A percentile compares a stretch with the other conserved stretches of the same genome.
These are phyloP conservation scores for Astropecten irregularis DNA, from an alignment of 53 echinoderm and acorn worm species.

Conservation along the genomic window DNA sequence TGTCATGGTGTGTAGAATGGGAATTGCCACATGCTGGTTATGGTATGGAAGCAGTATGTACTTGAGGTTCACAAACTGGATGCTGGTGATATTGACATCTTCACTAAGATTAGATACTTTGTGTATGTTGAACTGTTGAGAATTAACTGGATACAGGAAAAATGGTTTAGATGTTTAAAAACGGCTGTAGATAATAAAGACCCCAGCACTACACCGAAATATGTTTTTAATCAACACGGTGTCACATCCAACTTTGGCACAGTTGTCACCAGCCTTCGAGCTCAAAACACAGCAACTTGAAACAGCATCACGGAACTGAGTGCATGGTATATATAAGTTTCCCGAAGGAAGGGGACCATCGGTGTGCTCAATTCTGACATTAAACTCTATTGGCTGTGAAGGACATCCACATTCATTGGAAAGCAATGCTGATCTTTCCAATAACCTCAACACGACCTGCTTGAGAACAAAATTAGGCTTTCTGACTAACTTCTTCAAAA, in stretches of 20 bases:
- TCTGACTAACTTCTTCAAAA: slow-evolving; percentile 24
- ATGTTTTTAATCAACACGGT: slow-evolving; percentile 20
- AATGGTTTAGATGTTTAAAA: slow-evolving; percentile 2
- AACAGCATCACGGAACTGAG: neutral
- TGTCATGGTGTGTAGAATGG: too few species aligned
- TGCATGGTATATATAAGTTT: neutral
- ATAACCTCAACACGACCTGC: neutral
- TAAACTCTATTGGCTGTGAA: too few species aligned
- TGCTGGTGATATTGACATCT: neutral
- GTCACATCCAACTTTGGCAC: slow-evolving; percentile 8
- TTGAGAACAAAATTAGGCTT: slow-evolving; percentile 18
- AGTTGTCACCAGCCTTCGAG: slow-evolving; percentile 8
- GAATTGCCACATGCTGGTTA: too few species aligned
- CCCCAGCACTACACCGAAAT: neutral
- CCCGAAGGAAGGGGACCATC: neutral
- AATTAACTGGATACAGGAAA: slow-evolving; percentile 28
- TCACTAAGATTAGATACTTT: slow-evolving; percentile 10
- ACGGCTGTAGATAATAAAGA: neutral
- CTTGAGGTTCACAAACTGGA: neutral
- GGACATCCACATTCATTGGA: too few species aligned
- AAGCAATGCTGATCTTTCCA: neutral
- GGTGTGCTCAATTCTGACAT: neutral
- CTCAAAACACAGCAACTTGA: too few species aligned
- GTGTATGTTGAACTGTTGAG: neutral
- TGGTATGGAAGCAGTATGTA: slow-evolving; percentile 11